Evolutionary conservation across 30 jellyfish, hydroid and myxozoan genomes (phyloP), one percentile per base, ranked within the genome.

Genomic region (Phacellophora camtschatica): DNA sequence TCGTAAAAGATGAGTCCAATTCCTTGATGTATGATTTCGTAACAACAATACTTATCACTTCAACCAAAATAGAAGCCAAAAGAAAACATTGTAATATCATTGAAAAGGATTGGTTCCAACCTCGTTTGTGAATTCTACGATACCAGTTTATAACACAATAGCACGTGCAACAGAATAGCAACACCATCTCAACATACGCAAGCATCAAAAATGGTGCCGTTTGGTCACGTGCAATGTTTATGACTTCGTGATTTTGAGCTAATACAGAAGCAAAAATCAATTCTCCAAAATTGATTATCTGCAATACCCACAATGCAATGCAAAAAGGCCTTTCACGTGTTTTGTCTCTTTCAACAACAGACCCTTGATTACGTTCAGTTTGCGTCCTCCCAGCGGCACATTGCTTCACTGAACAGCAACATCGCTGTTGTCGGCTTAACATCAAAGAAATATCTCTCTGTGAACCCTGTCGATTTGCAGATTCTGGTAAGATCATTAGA

Each of bases 71-170:
- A 43, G 82, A 78, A 9, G 82, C 81, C 1, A 78, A 67, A 29
- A 78, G 74, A 78, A 78, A 78, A 65, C 90, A 78, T 35, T 78
- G 90, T 51, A 78, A 18, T 22, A 63, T 62, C 10, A 74, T 78
- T 20, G 82, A 20, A 36, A 61, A 78, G 1, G 90, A 78, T 78
- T 63, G 76, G 39, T 63, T 78, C 90, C 90, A 78, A 25, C 74
- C 81, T 41, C 51, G 29, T 63, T 78, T 78, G 59, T 29, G 18
- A 27, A 18, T 28, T 31, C 90, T 62, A n/a, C 36, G 69, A 30
- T 36, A 36, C 30, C 50, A 42, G 19, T 23, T 42, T 16, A 37
- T 29, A 5, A 78, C 19, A 18, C 62, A 19, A 39, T 78, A 78
- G 7, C 30, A 62, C 32, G 56, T 12, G 61, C 56, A 35, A 34